phyloP scores from a whole-genome alignment of 2,113 vertebrate genomes.

The Odontesthes bonariensis region DNA sequence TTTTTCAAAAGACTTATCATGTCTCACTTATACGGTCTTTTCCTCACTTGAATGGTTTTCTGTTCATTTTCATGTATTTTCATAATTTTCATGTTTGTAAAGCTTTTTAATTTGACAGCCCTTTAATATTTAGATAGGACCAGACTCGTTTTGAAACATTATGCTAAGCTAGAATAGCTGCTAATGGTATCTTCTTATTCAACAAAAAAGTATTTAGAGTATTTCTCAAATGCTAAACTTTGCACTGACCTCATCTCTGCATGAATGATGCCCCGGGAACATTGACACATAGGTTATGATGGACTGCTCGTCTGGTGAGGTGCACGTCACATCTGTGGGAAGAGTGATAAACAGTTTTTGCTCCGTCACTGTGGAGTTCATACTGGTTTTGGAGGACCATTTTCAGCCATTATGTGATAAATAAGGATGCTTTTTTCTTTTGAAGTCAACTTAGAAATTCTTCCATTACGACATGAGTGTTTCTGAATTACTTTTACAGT shows the following conservation, averaged over 20 bases:
- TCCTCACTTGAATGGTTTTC: no score
- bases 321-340: conserved; percentile 84
- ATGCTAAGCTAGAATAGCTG: no score
- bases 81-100: no score
- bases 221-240: not conserved
- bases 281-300: conserved; percentile 92
- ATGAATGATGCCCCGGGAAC: conserved; percentile 86
- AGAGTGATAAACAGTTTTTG: not conserved
- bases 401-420: not conserved
- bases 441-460: not conserved
- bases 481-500: not conserved
- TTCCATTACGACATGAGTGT: not conserved
- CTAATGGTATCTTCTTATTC: no score
- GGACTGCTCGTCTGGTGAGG: conserved; percentile 89
- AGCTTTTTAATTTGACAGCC: no score
- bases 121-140: no score
- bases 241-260: conserved; percentile 81
- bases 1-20: no score
- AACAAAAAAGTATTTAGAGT: not conserved
- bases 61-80: no score
- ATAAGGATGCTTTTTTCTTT: not conserved
- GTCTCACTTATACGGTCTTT: no score
- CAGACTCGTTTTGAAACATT: no score
- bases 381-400: not conserved
- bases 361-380: not conserved